Percentiles rank a stretch among this genome's conserved stretches.
Evolutionary conservation across 1,140 invertebrate species (phyloP).

Genomic region (Plutomurus gul): DNA sequence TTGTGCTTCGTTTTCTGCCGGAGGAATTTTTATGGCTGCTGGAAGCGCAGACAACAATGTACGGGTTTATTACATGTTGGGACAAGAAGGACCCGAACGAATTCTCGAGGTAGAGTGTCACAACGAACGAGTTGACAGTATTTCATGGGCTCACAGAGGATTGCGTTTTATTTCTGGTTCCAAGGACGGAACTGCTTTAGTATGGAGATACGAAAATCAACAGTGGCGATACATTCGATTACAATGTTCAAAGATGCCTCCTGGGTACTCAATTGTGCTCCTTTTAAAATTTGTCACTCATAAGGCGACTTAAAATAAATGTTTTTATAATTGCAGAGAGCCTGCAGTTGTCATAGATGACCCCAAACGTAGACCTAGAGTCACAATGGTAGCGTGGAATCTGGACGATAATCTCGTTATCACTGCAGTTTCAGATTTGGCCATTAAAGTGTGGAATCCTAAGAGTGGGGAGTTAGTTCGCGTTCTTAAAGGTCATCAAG

Average conservation of each 20-base stretch:
- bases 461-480: constrained; percentile 68
- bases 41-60: constrained; percentile 94
- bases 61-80: constrained; percentile 82
- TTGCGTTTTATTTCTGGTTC: constrained; percentile 90
- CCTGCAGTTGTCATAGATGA: constrained; percentile 59
- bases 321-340: constrained; percentile 10
- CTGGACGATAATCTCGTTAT: constrained; percentile 83
- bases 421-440: constrained; percentile 82
- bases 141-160: constrained; percentile 88
- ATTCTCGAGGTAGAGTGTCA: constrained; percentile 87
- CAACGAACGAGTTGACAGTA: constrained; percentile 90
- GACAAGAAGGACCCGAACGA: constrained; percentile 70
- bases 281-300: not conserved
- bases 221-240: constrained; percentile 82
- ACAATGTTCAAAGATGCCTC: constrained; percentile 64
- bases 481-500: constrained; percentile 79
- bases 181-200: constrained; percentile 92
- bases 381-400: constrained; percentile 97
- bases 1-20: constrained; percentile 91
- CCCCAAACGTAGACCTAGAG: constrained; percentile 71
- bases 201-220: constrained; percentile 90
- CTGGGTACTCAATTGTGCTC: constrained; percentile 61
- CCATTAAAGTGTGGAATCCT: constrained; percentile 89
- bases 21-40: constrained; percentile 90
- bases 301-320: not conserved